These are phyloP conservation scores for Dreissena rostriformis DNA, from an alignment of 1,140 invertebrate species.

Conservation along the genomic window DNA sequence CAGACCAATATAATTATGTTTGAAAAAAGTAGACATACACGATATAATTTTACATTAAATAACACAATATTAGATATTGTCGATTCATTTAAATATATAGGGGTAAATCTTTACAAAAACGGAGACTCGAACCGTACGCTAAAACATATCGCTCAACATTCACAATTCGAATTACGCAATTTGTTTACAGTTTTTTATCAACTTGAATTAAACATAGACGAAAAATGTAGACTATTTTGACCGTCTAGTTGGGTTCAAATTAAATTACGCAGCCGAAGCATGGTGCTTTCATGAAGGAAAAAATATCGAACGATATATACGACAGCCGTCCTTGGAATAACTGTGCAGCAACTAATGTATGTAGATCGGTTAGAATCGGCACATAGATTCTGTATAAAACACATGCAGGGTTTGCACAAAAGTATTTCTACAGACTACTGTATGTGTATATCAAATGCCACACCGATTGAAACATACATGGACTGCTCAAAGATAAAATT, in stretches of 20 bases:
- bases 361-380: too few species aligned
- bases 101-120: slow-evolving; percentile 10
- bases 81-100: slow-evolving; percentile 20
- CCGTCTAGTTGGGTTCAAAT: background rate
- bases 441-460: too few species aligned
- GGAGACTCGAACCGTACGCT: background rate
- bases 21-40: background rate
- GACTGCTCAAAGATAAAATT: too few species aligned
- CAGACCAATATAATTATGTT: slow-evolving; percentile 3
- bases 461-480: too few species aligned
- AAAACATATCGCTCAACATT: background rate
- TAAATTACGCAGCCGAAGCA: background rate
- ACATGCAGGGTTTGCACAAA: too few species aligned
- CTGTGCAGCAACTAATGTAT: too few species aligned
- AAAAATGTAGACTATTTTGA: slow-evolving; percentile 16
- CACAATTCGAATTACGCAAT: background rate
- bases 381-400: too few species aligned
- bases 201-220: background rate
- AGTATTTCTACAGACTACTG: too few species aligned
- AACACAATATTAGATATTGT: slow-evolving; percentile 8
- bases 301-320: background rate
- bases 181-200: background rate
- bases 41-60: background rate
- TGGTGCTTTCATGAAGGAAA: background rate
- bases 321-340: too few species aligned